Percentiles rank a stretch among this genome's conserved stretches.
Conservation (phyloP, 92 coral and sea anemone species). For the Desmophyllum pertusum region DNA sequence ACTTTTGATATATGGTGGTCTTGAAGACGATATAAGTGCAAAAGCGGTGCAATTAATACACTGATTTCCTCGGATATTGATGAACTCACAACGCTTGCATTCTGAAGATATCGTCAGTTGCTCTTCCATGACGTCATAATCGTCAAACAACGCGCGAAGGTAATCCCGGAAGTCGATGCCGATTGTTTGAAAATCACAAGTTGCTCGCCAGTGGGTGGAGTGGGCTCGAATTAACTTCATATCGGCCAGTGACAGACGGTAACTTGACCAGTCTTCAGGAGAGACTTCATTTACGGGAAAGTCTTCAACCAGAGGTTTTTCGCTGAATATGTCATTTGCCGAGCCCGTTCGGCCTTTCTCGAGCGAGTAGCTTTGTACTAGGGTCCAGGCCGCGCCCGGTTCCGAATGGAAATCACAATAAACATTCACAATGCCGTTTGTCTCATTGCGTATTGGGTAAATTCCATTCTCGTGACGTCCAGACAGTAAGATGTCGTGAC, state of each 20-base stretch:
- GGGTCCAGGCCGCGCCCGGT: conserved; percentile 52
- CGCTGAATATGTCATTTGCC: conserved; percentile 32
- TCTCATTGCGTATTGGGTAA: conserved; percentile 18
- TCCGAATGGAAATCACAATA: conserved; percentile 49
- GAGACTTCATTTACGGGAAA: conserved; percentile 10
- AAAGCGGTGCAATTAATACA: conserved; percentile 43
- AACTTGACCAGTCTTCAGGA: conserved; percentile 41
- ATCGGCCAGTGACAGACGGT: conserved; percentile 50
- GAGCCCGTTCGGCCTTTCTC: not conserved
- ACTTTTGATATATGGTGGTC: too few relatives aligned
- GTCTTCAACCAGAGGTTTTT: conserved; percentile 30
- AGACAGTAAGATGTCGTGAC: conserved; percentile 18
- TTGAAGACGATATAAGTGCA: not conserved
- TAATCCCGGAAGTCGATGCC: conserved; percentile 49
- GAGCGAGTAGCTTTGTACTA: conserved; percentile 49
- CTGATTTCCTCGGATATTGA: conserved; percentile 36
- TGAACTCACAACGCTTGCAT: conserved; percentile 36
- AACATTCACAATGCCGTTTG: conserved; percentile 20
- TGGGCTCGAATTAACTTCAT: conserved; percentile 25
- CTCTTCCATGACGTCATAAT: conserved; percentile 50
- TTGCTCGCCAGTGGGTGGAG: conserved; percentile 56
- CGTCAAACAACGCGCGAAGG: conserved; percentile 25
- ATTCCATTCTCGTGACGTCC: conserved; percentile 36
- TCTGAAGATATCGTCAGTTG: not conserved
- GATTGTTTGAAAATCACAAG: conserved; percentile 41